phyloP scores from a whole-genome alignment of 2,113 vertebrate species.

The Nesogale talazaci region DNA sequence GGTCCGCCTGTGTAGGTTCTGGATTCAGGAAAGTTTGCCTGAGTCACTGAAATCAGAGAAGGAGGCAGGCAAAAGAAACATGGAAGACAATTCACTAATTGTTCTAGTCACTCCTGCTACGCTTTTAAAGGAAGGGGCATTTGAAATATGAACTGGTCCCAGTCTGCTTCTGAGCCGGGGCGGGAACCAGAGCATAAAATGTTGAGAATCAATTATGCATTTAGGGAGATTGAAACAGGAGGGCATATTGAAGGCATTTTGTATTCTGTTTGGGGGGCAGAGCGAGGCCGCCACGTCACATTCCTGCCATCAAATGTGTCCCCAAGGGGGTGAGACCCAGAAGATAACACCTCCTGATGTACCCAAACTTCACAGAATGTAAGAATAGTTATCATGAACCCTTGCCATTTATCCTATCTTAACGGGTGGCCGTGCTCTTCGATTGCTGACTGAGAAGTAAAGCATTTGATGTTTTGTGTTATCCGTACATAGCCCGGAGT shows the following conservation, averaged over 20 bases:
- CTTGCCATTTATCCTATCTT: conserved; percentile 36
- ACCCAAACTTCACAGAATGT: conserved; percentile 5
- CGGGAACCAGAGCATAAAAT: conserved; percentile 78
- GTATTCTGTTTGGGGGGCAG: conserved; percentile 64
- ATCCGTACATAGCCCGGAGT: not conserved
- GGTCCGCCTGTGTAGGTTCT: not conserved
- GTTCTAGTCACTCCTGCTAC: conserved; percentile 55
- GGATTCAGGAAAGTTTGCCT: not conserved
- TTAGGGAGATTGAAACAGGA: conserved; percentile 71
- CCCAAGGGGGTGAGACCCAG: conserved; percentile 2
- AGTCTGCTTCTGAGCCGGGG: conserved; percentile 25
- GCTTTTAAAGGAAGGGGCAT: conserved; percentile 50
- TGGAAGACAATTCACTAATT: conserved; percentile 50
- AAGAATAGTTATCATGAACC: not conserved
- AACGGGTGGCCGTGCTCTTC: conserved; percentile 31
- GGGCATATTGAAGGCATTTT: conserved; percentile 70
- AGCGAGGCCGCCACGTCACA: conserved; percentile 49
- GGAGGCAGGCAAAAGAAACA: conserved; percentile 26
- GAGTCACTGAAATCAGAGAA: conserved; percentile 25
- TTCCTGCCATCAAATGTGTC: conserved; percentile 50
- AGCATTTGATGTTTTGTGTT: conserved; percentile 32
- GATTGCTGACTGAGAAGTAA: conserved; percentile 12
- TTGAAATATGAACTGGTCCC: conserved; percentile 67
- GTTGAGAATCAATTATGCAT: conserved; percentile 78
- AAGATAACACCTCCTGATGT: not conserved